These are phyloP conservation scores for Perdita meconis DNA, from an alignment of 2,888 invertebrate genomes.

Conservation along the genomic window DNA sequence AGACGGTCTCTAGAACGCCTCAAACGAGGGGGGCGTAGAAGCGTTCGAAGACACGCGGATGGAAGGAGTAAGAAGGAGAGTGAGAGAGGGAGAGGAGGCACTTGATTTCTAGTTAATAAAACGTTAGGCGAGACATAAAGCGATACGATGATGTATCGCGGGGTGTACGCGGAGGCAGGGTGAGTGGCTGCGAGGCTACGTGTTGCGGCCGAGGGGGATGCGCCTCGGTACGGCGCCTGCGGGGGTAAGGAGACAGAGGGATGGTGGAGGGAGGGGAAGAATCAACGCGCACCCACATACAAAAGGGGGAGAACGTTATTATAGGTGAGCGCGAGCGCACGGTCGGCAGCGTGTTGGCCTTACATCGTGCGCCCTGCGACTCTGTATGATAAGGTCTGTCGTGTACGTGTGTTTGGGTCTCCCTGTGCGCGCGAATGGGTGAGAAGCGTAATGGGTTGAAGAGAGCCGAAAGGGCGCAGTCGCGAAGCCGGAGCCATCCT, in stretches of 20 bases:
- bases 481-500: constrained; percentile 76
- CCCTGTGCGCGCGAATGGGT: constrained; percentile 46
- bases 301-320: constrained; percentile 46
- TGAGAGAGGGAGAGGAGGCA: too few species aligned
- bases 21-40: neutral
- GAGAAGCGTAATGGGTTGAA: constrained; percentile 76
- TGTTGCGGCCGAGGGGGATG: constrained; percentile 60
- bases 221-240: constrained; percentile 33
- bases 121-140: constrained; percentile 77
- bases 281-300: constrained; percentile 34
- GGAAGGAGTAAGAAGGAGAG: too few species aligned
- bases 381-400: constrained; percentile 35
- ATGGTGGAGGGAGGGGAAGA: constrained; percentile 26
- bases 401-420: constrained; percentile 41
- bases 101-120: constrained; percentile 80
- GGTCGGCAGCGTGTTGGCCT: constrained; percentile 40
- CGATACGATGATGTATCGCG: constrained; percentile 77
- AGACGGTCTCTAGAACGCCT: neutral
- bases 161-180: constrained; percentile 40
- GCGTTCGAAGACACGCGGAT: neutral
- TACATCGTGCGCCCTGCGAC: constrained; percentile 30
- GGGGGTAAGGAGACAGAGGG: too few species aligned
- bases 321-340: constrained; percentile 32
- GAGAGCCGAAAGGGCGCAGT: constrained; percentile 77
- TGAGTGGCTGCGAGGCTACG: constrained; percentile 58